Percentiles rank a stretch among this genome's conserved stretches.
Evolutionary conservation across 2,888 invertebrate species (phyloP).

Genomic region (Mactromeris polynyma): DNA sequence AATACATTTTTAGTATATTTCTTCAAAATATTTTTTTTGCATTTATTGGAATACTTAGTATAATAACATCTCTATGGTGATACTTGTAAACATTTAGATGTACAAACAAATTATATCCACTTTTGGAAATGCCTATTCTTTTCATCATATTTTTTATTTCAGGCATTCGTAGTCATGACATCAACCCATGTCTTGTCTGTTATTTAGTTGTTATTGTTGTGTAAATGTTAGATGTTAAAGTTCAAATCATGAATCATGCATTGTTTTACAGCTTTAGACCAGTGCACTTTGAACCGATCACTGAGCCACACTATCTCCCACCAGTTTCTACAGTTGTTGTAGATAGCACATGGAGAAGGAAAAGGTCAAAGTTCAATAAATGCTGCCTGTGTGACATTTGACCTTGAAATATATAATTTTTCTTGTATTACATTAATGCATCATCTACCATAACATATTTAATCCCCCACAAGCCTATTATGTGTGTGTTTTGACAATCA

Average conservation of each 20-base stretch:
- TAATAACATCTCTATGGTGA: too few relatives aligned
- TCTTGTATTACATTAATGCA: background rate
- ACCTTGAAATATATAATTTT: constrained; percentile 3
- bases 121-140: background rate
- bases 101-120: background rate
- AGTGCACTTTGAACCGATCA: background rate
- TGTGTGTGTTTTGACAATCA: background rate
- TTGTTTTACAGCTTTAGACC: constrained; percentile 25
- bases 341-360: constrained; percentile 40
- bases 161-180: background rate
- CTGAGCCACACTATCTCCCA: constrained; percentile 46
- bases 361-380: constrained; percentile 50
- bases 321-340: constrained; percentile 53
- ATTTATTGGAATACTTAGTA: background rate
- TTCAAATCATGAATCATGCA: background rate
- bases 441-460: background rate
- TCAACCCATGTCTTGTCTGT: background rate
- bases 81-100: too few relatives aligned
- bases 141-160: background rate
- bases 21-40: background rate
- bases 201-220: background rate
- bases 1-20: background rate
- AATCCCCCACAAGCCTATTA: background rate
- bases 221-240: background rate
- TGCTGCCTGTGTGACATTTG: constrained; percentile 47